Percentiles rank a stretch among this genome's conserved stretches.
Evolutionary conservation across 1,140 invertebrate species (phyloP).

Genomic region (Wasmannia auropunctata): DNA sequence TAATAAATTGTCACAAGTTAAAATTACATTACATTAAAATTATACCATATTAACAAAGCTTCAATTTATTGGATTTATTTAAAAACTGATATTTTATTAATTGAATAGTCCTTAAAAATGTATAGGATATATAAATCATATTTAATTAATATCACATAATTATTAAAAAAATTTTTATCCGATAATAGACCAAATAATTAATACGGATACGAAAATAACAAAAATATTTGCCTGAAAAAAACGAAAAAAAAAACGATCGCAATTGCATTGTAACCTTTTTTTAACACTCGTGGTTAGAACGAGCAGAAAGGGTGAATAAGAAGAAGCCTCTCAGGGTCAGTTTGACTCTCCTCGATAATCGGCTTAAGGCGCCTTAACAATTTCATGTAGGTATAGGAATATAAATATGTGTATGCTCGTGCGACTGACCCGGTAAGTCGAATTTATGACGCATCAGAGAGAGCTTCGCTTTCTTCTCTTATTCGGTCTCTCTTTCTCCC

Average conservation of each 20-base stretch:
- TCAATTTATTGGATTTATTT: neutral
- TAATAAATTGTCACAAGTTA: constrained; percentile 5
- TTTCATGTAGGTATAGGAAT: constrained; percentile 78
- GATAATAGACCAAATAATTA: neutral
- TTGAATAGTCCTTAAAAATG: neutral
- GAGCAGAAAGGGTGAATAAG: constrained; percentile 46
- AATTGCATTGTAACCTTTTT: constrained; percentile 3
- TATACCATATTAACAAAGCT: neutral
- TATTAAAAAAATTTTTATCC: neutral
- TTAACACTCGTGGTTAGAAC: neutral
- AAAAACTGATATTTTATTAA: neutral
- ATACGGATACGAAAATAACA: neutral
- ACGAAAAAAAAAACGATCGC: neutral
- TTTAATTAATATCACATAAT: neutral
- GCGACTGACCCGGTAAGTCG: constrained; percentile 77
- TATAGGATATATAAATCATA: neutral
- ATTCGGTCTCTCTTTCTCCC: constrained; percentile 26
- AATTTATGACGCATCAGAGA: constrained; percentile 77
- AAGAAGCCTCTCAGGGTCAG: constrained; percentile 77
- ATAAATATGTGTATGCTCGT: constrained; percentile 73
- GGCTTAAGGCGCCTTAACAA: constrained; percentile 80
- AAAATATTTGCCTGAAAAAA: neutral
- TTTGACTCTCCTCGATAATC: constrained; percentile 80
- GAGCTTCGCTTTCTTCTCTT: constrained; percentile 30
- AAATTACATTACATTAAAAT: neutral